Evolutionary conservation across 1,140 invertebrate species (phyloP).

Genomic region (Heliconius melpomene): DNA sequence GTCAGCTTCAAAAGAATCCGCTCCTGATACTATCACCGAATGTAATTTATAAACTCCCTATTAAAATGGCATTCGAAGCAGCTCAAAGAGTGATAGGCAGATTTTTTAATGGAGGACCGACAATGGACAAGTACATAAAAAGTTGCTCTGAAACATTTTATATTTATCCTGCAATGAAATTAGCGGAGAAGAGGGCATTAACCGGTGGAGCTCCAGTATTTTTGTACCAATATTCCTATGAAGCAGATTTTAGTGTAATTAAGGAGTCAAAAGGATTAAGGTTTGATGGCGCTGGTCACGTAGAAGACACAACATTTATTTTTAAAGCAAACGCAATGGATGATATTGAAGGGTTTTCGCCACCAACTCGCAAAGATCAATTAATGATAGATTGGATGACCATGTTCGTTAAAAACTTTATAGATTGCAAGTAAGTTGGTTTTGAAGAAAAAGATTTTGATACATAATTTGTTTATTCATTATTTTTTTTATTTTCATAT

Average conservation of each 20-base stretch:
- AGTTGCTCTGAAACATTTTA: slow-evolving; percentile 58
- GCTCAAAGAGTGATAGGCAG: slow-evolving; percentile 44
- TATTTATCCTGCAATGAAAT: slow-evolving; percentile 59
- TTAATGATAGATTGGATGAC: slow-evolving; percentile 56
- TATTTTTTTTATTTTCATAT: too few species aligned
- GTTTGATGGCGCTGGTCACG: slow-evolving; percentile 59
- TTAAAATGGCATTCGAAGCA: slow-evolving; percentile 36
- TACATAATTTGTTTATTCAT: not conserved
- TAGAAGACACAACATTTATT: slow-evolving; percentile 66
- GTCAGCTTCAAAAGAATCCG: slow-evolving; percentile 49
- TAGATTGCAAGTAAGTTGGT: slow-evolving; percentile 52
- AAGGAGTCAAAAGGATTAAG: slow-evolving; percentile 44
- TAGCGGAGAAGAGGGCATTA: slow-evolving; percentile 47
- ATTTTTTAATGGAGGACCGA: slow-evolving; percentile 53
- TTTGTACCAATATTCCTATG: slow-evolving; percentile 61
- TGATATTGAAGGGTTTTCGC: slow-evolving; percentile 29
- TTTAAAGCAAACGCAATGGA: slow-evolving; percentile 57
- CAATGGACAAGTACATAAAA: slow-evolving; percentile 54
- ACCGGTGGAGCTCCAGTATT: slow-evolving; percentile 50
- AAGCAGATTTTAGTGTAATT: slow-evolving; percentile 49
- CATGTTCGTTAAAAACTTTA: slow-evolving; percentile 54
- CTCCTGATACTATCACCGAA: slow-evolving; percentile 44
- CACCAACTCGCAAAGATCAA: slow-evolving; percentile 35
- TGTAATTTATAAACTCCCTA: slow-evolving; percentile 47
- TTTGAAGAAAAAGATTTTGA: not conserved